Evolutionary conservation across 2,888 invertebrate genomes (phyloP), one percentile per base, ranked within the genome.

Genomic region (Lypha dubia): DNA sequence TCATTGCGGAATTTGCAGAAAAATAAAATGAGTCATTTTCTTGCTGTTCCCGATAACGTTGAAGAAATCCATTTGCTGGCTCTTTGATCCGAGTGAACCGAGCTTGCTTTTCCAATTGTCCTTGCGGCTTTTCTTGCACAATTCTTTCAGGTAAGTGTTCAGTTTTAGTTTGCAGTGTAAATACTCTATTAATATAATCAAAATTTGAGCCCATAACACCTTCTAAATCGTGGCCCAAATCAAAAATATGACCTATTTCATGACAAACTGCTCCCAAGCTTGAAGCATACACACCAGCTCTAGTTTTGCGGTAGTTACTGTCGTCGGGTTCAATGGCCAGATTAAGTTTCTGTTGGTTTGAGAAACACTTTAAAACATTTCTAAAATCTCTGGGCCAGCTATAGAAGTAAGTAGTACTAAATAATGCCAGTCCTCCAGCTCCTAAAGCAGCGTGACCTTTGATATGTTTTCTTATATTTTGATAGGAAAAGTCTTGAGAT

Each of bases 191-290:
- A 73, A 97, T 94, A 88, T 96, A 95, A 91, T 97, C 97, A 90
- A 97, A 97, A 53, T 97, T 97, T 90, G 96, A 94, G 53, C 97
- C 97, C 99, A 99, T 99, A 80, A 99, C 96, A 20, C 98, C 98
- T 87, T 96, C 95, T 87, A 95, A 94, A 0, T 97, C 96, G 91
- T 99, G 98, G 0, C 98, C 98, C 79, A 99, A 94, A 92, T 98
- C 98, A 91, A 99, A 98, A 0, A 97, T 97, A 91, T 99, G 99
- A 0, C 91, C 91, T 62, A 99, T 93, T 93, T 99, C 99, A 91
- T 99, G 99, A 51, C 98, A 95, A 9, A 97, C 96, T 17, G 98
- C 96, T 17, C 98, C 98, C 51, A 99, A 93, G 20, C 97, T 97
- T 7, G 98, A 97, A 17, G 98, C 96, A 92, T 96, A 97, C 90